These are phyloP conservation scores for Eupithecia pulchellata DNA, from an alignment of 2,888 invertebrate genomes.

Conservation along the genomic window DNA sequence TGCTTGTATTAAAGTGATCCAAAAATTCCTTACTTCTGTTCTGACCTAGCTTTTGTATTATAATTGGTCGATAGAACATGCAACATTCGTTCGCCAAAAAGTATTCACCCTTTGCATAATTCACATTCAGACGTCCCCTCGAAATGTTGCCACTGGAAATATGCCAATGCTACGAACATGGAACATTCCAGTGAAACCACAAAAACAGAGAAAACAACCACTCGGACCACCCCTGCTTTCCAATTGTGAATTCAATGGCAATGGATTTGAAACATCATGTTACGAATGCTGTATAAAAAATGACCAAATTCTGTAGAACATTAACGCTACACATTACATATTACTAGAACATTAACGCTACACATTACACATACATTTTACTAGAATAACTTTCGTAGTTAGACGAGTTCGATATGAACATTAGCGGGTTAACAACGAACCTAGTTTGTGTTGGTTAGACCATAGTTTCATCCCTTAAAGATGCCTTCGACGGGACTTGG, in stretches of 20 bases:
- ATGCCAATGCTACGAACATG: constrained; percentile 30
- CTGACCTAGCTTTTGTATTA: not conserved
- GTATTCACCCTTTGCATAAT: constrained; percentile 22
- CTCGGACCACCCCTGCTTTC: not conserved
- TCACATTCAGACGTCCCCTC: constrained; percentile 20
- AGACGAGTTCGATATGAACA: too few relatives aligned
- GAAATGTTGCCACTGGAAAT: constrained; percentile 30
- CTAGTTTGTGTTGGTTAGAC: too few relatives aligned
- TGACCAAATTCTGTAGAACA: not conserved
- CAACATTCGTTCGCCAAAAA: constrained; percentile 14
- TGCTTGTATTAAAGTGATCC: not conserved
- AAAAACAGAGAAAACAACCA: constrained; percentile 26
- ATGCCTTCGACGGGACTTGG: too few relatives aligned
- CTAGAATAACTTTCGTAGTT: too few relatives aligned
- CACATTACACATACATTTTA: too few relatives aligned
- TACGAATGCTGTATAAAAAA: not conserved
- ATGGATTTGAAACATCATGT: not conserved
- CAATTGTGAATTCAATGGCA: not conserved
- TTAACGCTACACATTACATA: too few relatives aligned
- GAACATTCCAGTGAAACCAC: constrained; percentile 20
- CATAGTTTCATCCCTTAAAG: too few relatives aligned
- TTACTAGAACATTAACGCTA: too few relatives aligned
- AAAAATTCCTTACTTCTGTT: not conserved
- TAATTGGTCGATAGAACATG: constrained; percentile 5
- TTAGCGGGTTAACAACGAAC: not conserved